phyloP scores from a whole-genome alignment of 1,140 invertebrate species.

The Paraescarpia echinospica region DNA sequence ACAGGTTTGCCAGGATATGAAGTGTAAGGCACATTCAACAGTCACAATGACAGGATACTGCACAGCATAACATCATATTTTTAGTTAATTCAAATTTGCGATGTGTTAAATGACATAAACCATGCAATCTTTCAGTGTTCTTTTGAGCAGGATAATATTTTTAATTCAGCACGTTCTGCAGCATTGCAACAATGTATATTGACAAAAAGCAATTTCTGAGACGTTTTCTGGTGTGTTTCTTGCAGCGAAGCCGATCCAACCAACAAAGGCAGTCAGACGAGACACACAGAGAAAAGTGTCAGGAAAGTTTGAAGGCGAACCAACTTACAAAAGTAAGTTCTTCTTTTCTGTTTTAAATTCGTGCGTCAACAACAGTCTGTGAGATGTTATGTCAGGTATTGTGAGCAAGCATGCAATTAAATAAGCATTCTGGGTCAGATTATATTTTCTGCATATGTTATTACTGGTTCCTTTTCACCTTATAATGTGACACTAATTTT shows the following conservation, averaged over 20 bases:
- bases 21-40: no score
- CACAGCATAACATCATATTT: no score
- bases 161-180: neutral
- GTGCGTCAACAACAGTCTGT: neutral
- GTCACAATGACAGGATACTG: no score
- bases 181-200: neutral
- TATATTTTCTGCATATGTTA: neutral
- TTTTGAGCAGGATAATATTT: neutral
- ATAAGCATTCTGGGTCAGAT: neutral
- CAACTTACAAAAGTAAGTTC: constrained; percentile 55
- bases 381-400: neutral
- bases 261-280: constrained; percentile 46
- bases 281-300: constrained; percentile 40
- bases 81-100: no score
- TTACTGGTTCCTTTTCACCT: neutral
- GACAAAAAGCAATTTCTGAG: no score
- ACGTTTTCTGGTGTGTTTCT: neutral
- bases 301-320: constrained; percentile 58
- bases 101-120: no score
- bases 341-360: neutral
- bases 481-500: neutral
- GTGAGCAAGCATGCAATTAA: neutral
- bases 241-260: constrained; percentile 48
- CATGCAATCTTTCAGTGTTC: no score
- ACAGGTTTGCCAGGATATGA: no score